Base-by-base conservation (phyloP, 2,888 invertebrate species). In the Drosophila recens region DNA sequence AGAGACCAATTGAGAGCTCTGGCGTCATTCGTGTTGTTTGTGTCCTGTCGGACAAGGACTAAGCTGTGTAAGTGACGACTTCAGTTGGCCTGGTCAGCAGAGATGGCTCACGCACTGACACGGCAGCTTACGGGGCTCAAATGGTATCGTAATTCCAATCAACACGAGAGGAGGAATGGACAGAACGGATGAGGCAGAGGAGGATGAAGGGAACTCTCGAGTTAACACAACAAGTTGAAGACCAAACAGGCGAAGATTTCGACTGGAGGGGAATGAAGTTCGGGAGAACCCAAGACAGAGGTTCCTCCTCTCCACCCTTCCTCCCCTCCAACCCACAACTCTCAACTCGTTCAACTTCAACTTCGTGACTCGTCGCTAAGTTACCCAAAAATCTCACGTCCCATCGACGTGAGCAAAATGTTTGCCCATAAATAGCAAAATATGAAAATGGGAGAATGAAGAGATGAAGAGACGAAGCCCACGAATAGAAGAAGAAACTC, bases 391-490 rank as follows among this genome's bases (percentile, higher is more conserved):
- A 75, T 79, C 87, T 83, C 89, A 86, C 90, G 86, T 90, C 36
- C 63, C 40, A 30, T 6, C 67, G 53, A 87, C 86, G 86, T 86
- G 86, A 89, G 76, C 76, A 64, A 88, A 77, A 89, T 90, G 76
- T 80, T 40, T 80, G 65, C 42, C 65, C 68, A 80, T 89, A 87
- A 80, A 80, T 75, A 82, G 74, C 66, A 52, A 82, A 89, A 85
- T 90, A 85, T 90, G 87, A 90, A 83, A 90, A 85, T 90, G 90
- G 82, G 87, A 90, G 45, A 90, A 90, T 88, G 90, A 86, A 80
- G 86, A 83, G 89, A 90, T 54, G 56, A 65, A 80, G 86, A 83
- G 89, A 90, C 52, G 56, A 65, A 56, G 43, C 40, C 65, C 51
- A 58, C 48, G 66, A 78, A 71, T 52, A 75, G 46, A n/a, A 49